Percentiles rank a stretch among this genome's conserved stretches.
Conservation (phyloP, 1,140 invertebrate species). For the Microplitis mediator region DNA sequence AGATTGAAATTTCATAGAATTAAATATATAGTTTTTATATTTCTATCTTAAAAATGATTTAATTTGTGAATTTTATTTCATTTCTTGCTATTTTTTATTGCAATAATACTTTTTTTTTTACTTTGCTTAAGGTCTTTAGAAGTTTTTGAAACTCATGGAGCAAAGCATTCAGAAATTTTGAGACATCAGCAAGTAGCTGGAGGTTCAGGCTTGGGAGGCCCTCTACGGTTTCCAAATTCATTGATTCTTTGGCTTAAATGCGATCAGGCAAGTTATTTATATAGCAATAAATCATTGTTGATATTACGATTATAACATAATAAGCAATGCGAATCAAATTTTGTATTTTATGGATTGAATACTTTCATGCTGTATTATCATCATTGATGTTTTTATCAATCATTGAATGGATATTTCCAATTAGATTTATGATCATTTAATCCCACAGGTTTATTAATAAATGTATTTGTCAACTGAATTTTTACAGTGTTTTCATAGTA, state of each 20-base stretch:
- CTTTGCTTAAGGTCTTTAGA: conserved; percentile 70
- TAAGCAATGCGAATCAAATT: not conserved
- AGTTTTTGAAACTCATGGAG: conserved; percentile 71
- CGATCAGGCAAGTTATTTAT: conserved; percentile 67
- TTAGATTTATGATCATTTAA: not conserved
- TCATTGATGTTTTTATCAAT: not conserved
- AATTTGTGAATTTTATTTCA: too few species aligned
- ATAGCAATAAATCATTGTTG: not conserved
- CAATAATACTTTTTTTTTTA: not conserved
- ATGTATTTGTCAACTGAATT: too few species aligned
- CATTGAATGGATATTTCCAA: not conserved
- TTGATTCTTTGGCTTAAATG: conserved; percentile 85
- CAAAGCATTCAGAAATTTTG: conserved; percentile 74
- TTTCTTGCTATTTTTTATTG: too few species aligned
- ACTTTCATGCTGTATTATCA: not conserved
- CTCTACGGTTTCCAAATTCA: conserved; percentile 72
- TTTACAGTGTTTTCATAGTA: too few species aligned
- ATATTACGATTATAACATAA: not conserved
- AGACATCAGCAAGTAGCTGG: conserved; percentile 71
- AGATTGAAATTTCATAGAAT: too few species aligned
- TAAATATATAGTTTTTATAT: too few species aligned
- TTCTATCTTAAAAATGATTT: too few species aligned
- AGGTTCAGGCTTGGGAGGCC: conserved; percentile 73
- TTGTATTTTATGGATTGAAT: not conserved
- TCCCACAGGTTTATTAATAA: too few species aligned